Conservation (phyloP, 2,888 invertebrate species). For the Osedax fenrisi region DNA sequence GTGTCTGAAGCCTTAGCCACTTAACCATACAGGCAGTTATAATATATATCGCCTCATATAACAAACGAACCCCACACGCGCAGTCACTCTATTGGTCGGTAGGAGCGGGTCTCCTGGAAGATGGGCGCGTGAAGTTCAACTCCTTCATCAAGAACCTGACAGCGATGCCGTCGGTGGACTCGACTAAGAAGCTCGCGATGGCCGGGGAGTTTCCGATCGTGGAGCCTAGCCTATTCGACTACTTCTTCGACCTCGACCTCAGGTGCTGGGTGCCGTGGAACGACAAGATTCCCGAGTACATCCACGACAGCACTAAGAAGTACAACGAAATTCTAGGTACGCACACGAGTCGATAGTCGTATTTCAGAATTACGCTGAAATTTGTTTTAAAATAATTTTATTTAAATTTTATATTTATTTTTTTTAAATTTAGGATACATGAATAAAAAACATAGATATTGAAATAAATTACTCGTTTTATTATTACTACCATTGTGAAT, state of each 20-base stretch:
- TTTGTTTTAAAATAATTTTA: too few relatives aligned
- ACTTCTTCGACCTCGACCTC: conserved; percentile 61
- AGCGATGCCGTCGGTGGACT: conserved; percentile 61
- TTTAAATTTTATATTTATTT: too few relatives aligned
- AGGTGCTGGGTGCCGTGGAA: conserved; percentile 74
- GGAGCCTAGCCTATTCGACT: conserved; percentile 67
- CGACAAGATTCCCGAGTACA: conserved; percentile 65
- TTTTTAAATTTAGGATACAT: too few relatives aligned
- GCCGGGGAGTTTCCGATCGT: conserved; percentile 64
- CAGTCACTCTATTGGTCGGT: conserved; percentile 71
- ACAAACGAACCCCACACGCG: too few relatives aligned
- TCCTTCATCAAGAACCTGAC: conserved; percentile 65
- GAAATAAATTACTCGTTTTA: too few relatives aligned
- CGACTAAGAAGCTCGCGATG: conserved; percentile 41
- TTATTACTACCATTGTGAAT: too few relatives aligned
- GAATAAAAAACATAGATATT: too few relatives aligned
- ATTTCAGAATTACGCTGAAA: too few relatives aligned
- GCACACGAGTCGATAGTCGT: background rate
- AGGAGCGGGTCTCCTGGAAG: conserved; percentile 65
- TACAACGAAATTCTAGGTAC: conserved; percentile 65
- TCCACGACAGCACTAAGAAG: conserved; percentile 60
- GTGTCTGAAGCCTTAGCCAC: too few relatives aligned
- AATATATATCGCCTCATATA: too few relatives aligned
- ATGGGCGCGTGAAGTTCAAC: conserved; percentile 65
- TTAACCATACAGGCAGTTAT: too few relatives aligned